phyloP scores from a whole-genome alignment of 2,888 invertebrate genomes.

The Drosophila pseudotakahashii region DNA sequence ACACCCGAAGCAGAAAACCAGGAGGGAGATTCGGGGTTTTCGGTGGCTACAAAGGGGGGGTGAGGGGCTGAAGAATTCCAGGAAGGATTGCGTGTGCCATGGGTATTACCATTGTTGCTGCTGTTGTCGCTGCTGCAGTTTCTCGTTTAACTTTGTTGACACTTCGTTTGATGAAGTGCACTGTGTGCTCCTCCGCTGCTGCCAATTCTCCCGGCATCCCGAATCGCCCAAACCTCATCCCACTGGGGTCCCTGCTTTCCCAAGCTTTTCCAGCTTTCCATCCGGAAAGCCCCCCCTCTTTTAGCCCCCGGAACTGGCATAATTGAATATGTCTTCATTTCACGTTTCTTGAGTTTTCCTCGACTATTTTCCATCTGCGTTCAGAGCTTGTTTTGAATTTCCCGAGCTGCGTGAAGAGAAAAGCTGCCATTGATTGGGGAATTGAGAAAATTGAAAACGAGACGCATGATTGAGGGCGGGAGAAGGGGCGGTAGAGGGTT shows the following conservation, averaged over 20 bases:
- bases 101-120: slow-evolving; percentile 58
- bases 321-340: slow-evolving; percentile 69
- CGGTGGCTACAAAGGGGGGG: neutral
- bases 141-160: slow-evolving; percentile 75
- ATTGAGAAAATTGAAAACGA: slow-evolving; percentile 67
- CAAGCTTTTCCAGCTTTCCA: neutral
- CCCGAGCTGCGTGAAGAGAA: slow-evolving; percentile 52
- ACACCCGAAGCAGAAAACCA: slow-evolving; percentile 11
- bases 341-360: slow-evolving; percentile 54
- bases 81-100: slow-evolving; percentile 57
- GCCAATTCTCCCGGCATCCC: slow-evolving; percentile 15
- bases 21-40: neutral
- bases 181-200: slow-evolving; percentile 25
- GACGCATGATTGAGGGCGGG: slow-evolving; percentile 56
- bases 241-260: neutral
- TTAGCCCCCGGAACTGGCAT: slow-evolving; percentile 54
- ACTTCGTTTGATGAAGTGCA: slow-evolving; percentile 70
- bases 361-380: slow-evolving; percentile 23
- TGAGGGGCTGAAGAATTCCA: slow-evolving; percentile 7
- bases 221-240: slow-evolving; percentile 1
- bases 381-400: slow-evolving; percentile 63
- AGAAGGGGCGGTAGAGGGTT: too few relatives aligned
- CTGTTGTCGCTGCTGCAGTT: slow-evolving; percentile 50
- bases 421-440: slow-evolving; percentile 50
- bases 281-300: neutral